Conservation (phyloP, 2,113 vertebrate species). For the Meleagris gallopavo region DNA sequence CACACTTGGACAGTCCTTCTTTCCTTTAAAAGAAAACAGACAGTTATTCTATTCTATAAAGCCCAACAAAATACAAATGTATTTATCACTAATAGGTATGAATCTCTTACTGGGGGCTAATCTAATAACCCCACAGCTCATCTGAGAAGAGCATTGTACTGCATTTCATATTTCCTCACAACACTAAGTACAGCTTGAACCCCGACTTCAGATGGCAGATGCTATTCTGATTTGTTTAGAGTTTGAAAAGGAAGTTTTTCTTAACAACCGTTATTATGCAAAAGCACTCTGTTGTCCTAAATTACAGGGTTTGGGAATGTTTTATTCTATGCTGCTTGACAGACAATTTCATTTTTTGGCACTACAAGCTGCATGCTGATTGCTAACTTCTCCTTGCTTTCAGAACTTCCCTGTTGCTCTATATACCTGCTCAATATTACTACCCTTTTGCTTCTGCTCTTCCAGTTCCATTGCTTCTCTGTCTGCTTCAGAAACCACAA, state of each 20-base stretch:
- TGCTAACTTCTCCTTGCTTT: background rate
- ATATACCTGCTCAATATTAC: background rate
- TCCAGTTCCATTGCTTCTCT: background rate
- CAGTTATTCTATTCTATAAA: conserved; percentile 8
- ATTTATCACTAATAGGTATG: background rate
- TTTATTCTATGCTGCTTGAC: background rate
- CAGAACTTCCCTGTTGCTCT: background rate
- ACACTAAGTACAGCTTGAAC: background rate
- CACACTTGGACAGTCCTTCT: conserved; percentile 92
- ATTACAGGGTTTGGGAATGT: background rate
- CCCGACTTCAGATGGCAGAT: background rate
- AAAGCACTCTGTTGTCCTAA: background rate
- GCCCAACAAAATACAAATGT: background rate
- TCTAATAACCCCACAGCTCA: background rate
- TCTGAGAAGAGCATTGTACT: background rate
- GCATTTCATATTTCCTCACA: background rate
- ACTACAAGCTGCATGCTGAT: background rate
- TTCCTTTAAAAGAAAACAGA: conserved; percentile 83
- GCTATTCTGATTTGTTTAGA: background rate
- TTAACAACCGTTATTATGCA: background rate
- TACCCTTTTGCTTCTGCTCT: background rate
- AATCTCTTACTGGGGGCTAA: background rate
- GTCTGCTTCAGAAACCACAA: background rate
- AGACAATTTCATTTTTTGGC: background rate
- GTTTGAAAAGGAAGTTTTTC: conserved; percentile 1